phyloP scores from a whole-genome alignment of 2,113 vertebrate species.

The Eptesicus fuscus region DNA sequence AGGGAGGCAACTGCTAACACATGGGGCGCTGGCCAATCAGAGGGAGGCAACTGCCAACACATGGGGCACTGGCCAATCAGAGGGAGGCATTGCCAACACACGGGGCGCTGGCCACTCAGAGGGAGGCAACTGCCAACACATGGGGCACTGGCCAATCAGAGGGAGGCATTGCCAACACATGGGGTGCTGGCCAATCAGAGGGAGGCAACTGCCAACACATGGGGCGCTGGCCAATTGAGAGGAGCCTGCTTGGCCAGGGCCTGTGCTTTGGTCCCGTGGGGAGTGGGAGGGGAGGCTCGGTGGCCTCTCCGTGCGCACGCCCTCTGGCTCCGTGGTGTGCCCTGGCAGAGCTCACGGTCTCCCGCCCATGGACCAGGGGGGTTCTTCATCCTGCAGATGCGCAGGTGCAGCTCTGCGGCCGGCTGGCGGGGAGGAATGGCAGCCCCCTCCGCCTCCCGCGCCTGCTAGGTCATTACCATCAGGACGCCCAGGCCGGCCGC shows the following conservation, averaged over 20 bases:
- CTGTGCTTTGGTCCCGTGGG: background rate
- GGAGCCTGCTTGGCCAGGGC: background rate
- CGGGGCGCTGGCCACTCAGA: background rate
- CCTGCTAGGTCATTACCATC: background rate
- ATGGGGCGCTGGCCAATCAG: background rate
- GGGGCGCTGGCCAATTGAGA: background rate
- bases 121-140: background rate
- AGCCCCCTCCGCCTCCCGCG: rapidly evolving
- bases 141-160: background rate
- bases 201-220: rapidly evolving
- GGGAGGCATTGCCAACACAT: background rate
- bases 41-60: background rate
- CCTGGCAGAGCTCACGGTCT: background rate
- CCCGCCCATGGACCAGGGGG: too few relatives aligned
- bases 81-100: background rate
- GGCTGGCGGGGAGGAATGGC: background rate
- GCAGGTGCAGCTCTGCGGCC: background rate
- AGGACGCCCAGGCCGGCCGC: rapidly evolving
- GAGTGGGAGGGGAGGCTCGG: background rate
- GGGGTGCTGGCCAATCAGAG: background rate
- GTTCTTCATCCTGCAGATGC: background rate
- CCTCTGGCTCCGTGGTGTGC: background rate
- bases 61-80: background rate
- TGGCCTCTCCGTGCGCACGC: rapidly evolving
- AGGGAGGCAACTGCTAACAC: rapidly evolving